A percentile compares a stretch with the other conserved stretches of the same genome.
These are phyloP conservation scores for Meleagris gallopavo DNA, from an alignment of 2,113 vertebrate genomes.

Conservation along the genomic window DNA sequence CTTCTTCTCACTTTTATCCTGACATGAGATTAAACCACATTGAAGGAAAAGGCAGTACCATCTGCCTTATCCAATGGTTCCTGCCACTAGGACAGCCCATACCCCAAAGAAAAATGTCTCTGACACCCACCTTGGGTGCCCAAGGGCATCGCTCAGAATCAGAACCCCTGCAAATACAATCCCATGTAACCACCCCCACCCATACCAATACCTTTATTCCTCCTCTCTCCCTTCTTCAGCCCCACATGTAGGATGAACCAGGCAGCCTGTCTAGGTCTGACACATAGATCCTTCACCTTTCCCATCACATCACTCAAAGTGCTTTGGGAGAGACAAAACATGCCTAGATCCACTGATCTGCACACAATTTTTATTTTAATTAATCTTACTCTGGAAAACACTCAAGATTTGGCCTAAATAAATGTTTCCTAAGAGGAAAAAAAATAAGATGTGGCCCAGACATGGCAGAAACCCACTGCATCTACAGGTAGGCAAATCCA, in stretches of 20 bases:
- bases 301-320: background rate
- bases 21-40: background rate
- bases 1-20: background rate
- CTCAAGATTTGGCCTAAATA: background rate
- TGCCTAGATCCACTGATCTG: background rate
- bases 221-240: background rate
- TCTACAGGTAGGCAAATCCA: background rate
- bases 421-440: background rate
- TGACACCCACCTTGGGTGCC: accelerated
- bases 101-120: background rate
- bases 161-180: background rate
- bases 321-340: background rate
- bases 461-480: background rate
- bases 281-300: background rate
- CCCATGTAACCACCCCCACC: background rate
- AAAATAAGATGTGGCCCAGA: background rate
- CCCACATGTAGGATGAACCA: background rate
- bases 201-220: background rate
- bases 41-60: background rate
- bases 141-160: background rate
- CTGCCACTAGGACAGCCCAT: accelerated
- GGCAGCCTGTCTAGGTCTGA: background rate
- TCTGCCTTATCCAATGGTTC: background rate
- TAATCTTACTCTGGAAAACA: background rate
- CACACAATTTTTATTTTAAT: background rate